phyloP scores from a whole-genome alignment of 2,797 vertebrate genomes.

The Falco peregrinus region DNA sequence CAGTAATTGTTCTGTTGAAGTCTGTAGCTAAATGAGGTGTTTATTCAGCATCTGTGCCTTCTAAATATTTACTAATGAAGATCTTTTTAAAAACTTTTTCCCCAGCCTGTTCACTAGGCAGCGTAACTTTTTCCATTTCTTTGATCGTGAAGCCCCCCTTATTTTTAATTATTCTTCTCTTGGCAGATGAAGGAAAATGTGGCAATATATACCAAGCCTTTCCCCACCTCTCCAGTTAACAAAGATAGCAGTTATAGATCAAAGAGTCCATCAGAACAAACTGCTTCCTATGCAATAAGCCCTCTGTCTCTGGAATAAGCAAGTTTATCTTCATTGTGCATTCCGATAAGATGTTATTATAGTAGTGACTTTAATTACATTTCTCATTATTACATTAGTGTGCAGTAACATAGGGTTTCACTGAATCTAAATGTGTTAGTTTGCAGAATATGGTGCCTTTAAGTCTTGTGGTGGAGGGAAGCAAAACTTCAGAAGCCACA shows the following conservation, averaged over 20 bases:
- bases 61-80: slow-evolving; percentile 67
- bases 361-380: slow-evolving; percentile 72
- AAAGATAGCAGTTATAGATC: slow-evolving; percentile 26
- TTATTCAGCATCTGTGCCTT: slow-evolving; percentile 50
- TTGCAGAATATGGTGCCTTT: slow-evolving; percentile 64
- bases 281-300: slow-evolving; percentile 68
- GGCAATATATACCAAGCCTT: not conserved
- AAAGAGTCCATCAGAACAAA: slow-evolving; percentile 63
- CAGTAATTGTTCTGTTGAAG: slow-evolving; percentile 10
- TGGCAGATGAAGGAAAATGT: slow-evolving; percentile 19
- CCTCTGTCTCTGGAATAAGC: slow-evolving; percentile 69
- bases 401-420: slow-evolving; percentile 55
- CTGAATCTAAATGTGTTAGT: slow-evolving; percentile 57
- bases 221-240: slow-evolving; percentile 35
- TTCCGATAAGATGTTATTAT: slow-evolving; percentile 72
- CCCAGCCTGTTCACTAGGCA: slow-evolving; percentile 7
- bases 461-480: slow-evolving; percentile 48
- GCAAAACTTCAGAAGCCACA: not conserved
- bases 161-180: slow-evolving; percentile 33
- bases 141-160: slow-evolving; percentile 32
- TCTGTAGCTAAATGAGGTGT: slow-evolving; percentile 36
- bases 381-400: slow-evolving; percentile 70
- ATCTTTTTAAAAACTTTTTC: not conserved
- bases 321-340: slow-evolving; percentile 73
- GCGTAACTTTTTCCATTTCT: not conserved